Evolutionary conservation across 2,888 invertebrate species (phyloP), one percentile per base, ranked within the genome.

Genomic region (Mimumesa dahlbomi): DNA sequence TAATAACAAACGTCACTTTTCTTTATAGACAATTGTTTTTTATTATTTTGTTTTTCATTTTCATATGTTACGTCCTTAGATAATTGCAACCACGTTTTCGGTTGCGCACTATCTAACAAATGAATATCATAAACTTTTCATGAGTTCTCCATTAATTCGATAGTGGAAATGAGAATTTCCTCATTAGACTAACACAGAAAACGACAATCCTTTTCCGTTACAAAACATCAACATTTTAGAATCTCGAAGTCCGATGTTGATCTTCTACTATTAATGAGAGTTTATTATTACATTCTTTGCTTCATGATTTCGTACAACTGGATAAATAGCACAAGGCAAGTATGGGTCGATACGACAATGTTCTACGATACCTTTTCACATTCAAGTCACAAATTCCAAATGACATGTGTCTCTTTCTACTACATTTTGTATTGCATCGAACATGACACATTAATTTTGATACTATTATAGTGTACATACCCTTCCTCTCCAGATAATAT

Each of bases 281-380:
- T 80, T 80, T 80, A 75, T 80, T 77, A 79, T 81, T 77, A 82
- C 81, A 84, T 88, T 84, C 82, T 87, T 87, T 86, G 85, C 84
- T 82, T 85, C 85, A 82, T 86, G 84, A 86, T 85, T 85, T 87
- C 85, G 84, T 88, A 87, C 88, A 86, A 88, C 88, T 88, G 88
- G 88, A 88, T 87, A 85, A 83, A 84, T 87, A 88, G 88, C 85
- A 82, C 87, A 88, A 88, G 88, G 88, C 88, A 88, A 88, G 88
- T 88, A 88, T 87, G 85, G 85, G 84, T 84, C 77, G 48, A 78
- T 78, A 73, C 69, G 62, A 77, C 63, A 71, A 73, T 42, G 62
- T 79, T 75, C 57, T 76, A 64, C 63, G 69, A 64, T 73, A 57
- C 64, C 68, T 42, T n/a, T 56, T 69, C 63, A 70, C 56, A 46